A percentile compares a stretch with the other conserved stretches of the same genome.
Evolutionary conservation across 2,797 vertebrate species (phyloP).

Genomic region (Rhodeus uyekii): DNA sequence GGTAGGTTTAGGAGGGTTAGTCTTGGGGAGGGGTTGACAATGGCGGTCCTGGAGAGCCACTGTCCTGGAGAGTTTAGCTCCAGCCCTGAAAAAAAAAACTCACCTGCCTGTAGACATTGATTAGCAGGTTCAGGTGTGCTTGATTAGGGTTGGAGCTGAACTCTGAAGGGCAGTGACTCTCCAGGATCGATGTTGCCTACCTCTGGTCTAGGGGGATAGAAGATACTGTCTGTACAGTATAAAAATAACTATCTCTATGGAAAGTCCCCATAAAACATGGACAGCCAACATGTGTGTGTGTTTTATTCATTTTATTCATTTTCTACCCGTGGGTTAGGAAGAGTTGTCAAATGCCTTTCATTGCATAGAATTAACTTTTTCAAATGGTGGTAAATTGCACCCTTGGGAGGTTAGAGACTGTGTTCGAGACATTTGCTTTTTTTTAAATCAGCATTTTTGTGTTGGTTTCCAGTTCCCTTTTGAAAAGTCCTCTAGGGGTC

Average conservation of each 20-base stretch:
- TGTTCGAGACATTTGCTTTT: background rate
- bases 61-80: no score
- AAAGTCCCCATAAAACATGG: background rate
- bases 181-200: no score
- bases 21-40: no score
- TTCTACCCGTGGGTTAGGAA: background rate
- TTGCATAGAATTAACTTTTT: constrained; percentile 71
- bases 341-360: constrained; percentile 64
- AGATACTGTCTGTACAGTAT: background rate
- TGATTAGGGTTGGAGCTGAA: background rate
- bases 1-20: background rate
- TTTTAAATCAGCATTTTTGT: background rate
- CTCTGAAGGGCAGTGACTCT: no score
- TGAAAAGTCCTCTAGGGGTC: no score
- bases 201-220: no score
- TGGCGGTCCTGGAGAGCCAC: no score
- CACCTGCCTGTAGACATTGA: no score
- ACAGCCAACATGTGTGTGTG: background rate
- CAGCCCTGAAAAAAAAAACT: no score
- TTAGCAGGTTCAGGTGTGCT: no score
- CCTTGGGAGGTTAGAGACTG: background rate
- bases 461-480: background rate
- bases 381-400: constrained; percentile 67
- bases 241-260: background rate
- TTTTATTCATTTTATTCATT: background rate